Evolutionary conservation across 1,140 invertebrate genomes (phyloP).

Genomic region (Zaprionus nigranus): DNA sequence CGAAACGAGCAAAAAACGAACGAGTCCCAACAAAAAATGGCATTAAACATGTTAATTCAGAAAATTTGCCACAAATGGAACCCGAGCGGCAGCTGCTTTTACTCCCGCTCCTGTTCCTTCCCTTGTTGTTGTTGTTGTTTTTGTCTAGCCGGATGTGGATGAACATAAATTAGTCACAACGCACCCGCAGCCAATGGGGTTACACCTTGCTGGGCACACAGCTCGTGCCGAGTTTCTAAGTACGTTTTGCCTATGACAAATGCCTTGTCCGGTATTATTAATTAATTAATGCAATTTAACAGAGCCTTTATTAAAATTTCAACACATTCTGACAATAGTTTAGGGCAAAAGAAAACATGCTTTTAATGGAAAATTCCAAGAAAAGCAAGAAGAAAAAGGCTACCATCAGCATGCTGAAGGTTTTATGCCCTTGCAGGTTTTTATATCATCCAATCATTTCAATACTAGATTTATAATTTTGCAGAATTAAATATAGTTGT

Average conservation of each 20-base stretch:
- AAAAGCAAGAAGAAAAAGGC: background rate
- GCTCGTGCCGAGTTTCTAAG: background rate
- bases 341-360: slow-evolving; percentile 7
- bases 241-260: background rate
- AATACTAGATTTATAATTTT: too few relatives aligned
- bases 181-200: background rate
- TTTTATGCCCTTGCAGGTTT: too few relatives aligned
- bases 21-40: slow-evolving; percentile 23
- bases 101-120: slow-evolving; percentile 6
- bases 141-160: slow-evolving; percentile 39
- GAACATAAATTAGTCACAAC: slow-evolving; percentile 60
- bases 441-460: fast-evolving
- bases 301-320: slow-evolving; percentile 21
- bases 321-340: slow-evolving; percentile 30
- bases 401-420: too few relatives aligned
- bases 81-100: slow-evolving; percentile 5
- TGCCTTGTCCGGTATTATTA: slow-evolving; percentile 26
- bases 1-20: slow-evolving; percentile 3
- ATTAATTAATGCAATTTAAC: slow-evolving; percentile 52
- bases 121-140: background rate
- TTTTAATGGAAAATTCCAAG: background rate
- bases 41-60: slow-evolving; percentile 63
- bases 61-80: slow-evolving; percentile 63
- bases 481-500: too few relatives aligned
- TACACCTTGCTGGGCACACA: background rate